Percentiles rank a stretch among this genome's conserved stretches.
These are phyloP conservation scores for Corvus cornix DNA, from an alignment of 2,113 vertebrate genomes.

Conservation along the genomic window DNA sequence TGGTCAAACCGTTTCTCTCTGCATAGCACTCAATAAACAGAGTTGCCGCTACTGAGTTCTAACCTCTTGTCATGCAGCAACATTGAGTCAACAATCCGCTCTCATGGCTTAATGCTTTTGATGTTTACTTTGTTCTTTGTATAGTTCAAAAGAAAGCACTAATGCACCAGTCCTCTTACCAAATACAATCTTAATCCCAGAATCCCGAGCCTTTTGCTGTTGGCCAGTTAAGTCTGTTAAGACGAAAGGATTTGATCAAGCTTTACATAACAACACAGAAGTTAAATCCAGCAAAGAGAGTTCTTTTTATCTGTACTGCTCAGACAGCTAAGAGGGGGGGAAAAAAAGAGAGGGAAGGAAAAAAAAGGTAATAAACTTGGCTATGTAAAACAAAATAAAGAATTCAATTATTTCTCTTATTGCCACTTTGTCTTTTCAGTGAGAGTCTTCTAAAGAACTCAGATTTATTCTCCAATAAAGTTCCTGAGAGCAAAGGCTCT, in stretches of 20 bases:
- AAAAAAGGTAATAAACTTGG: constrained; percentile 70
- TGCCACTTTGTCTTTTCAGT: constrained; percentile 34
- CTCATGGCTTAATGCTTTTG: constrained; percentile 70
- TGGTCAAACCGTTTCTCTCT: constrained; percentile 46
- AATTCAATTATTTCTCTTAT: constrained; percentile 62
- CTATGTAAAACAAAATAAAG: constrained; percentile 70
- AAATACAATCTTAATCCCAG: constrained; percentile 80
- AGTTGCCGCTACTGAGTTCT: constrained; percentile 38
- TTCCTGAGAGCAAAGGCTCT: background rate
- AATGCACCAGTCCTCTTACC: constrained; percentile 67
- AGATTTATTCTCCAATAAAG: background rate
- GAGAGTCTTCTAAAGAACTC: background rate
- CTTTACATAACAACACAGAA: constrained; percentile 79
- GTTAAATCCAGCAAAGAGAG: constrained; percentile 75
- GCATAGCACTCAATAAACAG: constrained; percentile 48
- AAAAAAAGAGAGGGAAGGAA: background rate
- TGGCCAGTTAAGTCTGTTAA: constrained; percentile 79
- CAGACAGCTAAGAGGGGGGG: constrained; percentile 48
- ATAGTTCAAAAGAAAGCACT: constrained; percentile 77
- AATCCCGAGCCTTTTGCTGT: constrained; percentile 71
- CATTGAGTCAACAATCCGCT: constrained; percentile 70
- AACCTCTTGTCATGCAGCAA: constrained; percentile 66
- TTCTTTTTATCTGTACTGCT: constrained; percentile 78
- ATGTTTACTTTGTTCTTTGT: constrained; percentile 78
- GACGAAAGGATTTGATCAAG: constrained; percentile 77